Evolutionary conservation across 2,888 invertebrate species (phyloP).

Genomic region (Luperina nickerlii): DNA sequence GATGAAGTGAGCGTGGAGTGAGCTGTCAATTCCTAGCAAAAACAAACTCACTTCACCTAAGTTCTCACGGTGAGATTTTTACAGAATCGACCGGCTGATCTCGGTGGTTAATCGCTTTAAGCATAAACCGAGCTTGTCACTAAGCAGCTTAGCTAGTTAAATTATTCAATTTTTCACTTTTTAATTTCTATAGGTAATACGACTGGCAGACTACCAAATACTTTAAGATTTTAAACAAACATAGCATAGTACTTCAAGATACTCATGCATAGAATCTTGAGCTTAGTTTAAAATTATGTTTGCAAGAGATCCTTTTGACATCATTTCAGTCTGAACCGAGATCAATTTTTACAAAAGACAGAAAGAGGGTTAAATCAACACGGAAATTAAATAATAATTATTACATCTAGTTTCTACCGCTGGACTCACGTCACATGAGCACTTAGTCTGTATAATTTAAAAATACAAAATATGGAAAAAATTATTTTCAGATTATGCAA

Average conservation of each 20-base stretch:
- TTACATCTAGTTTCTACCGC: conserved; percentile 38
- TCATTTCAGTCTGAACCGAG: conserved; percentile 6
- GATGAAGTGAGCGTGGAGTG: too few relatives aligned
- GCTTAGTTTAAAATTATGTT: background rate
- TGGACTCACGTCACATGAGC: conserved; percentile 50
- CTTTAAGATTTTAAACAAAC: background rate
- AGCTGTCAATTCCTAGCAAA: too few relatives aligned
- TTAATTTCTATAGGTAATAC: background rate
- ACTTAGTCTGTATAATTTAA: conserved; percentile 50
- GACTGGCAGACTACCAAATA: background rate
- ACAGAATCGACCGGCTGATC: background rate
- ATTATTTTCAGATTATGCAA: conserved; percentile 62
- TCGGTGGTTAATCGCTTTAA: background rate
- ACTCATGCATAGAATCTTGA: conserved; percentile 3
- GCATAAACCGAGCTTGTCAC: background rate
- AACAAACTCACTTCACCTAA: too few relatives aligned
- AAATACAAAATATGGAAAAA: conserved; percentile 59
- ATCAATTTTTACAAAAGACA: background rate
- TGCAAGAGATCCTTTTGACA: background rate
- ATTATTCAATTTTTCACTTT: background rate
- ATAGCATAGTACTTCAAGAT: background rate
- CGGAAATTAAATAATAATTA: background rate
- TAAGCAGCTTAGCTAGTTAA: background rate
- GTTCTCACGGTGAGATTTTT: too few relatives aligned
- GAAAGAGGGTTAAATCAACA: background rate